Conservation (phyloP, 2,113 vertebrate genomes). For the Chrysemys picta region DNA sequence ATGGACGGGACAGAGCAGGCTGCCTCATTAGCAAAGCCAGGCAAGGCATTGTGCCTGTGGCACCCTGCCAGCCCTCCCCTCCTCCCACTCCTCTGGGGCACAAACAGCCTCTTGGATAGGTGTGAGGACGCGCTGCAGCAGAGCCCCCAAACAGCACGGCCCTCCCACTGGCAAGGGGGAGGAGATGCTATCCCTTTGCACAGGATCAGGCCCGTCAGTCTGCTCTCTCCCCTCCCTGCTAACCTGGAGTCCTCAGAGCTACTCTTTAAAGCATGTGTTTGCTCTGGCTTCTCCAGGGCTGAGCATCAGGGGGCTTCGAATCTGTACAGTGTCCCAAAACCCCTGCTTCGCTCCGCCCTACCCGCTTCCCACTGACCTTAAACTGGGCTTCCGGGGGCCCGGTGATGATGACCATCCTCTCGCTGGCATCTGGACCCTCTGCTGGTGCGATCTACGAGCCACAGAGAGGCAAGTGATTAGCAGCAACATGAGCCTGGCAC, state of each 20-base stretch:
- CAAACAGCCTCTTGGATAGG: too few relatives aligned
- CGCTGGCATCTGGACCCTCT: constrained; percentile 87
- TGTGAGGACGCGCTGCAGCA: too few relatives aligned
- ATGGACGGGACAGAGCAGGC: too few relatives aligned
- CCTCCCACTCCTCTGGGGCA: too few relatives aligned
- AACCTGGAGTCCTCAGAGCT: not conserved
- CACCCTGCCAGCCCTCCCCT: too few relatives aligned
- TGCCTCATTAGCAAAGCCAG: too few relatives aligned
- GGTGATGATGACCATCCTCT: constrained; percentile 95
- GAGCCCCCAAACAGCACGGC: too few relatives aligned
- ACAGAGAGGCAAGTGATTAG: not conserved
- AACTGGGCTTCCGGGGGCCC: constrained; percentile 95
- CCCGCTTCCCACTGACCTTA: constrained; percentile 83
- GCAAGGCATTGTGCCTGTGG: too few relatives aligned
- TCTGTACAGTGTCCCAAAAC: not conserved
- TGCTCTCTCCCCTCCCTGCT: not conserved
- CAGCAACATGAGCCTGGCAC: rapidly evolving
- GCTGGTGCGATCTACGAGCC: constrained; percentile 87
- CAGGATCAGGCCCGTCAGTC: too few relatives aligned
- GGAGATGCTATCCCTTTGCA: too few relatives aligned
- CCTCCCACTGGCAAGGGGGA: too few relatives aligned
- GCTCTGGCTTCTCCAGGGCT: not conserved
- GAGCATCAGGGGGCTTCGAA: not conserved
- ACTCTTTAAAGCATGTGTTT: not conserved
- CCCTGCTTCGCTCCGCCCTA: not conserved